Evolutionary conservation across 2,888 invertebrate genomes (phyloP).

Genomic region (Chrysodeixis includens): DNA sequence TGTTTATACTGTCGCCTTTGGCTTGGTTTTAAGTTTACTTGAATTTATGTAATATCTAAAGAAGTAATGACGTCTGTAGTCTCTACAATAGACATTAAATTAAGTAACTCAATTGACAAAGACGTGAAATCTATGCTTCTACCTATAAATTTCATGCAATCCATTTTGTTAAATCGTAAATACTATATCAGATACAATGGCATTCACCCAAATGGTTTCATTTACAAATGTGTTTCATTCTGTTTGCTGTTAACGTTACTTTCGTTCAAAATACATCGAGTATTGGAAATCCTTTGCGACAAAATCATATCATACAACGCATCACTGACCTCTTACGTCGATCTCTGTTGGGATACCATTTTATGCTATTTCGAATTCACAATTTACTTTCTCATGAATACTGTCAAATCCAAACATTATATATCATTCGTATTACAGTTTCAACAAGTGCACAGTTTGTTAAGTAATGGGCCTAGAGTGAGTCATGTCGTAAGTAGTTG

Average conservation of each 20-base stretch:
- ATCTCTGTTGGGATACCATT: not conserved
- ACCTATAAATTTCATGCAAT: constrained; percentile 3
- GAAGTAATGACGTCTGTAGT: too few species aligned
- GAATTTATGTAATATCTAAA: too few species aligned
- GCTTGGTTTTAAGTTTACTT: too few species aligned
- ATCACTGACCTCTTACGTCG: not conserved
- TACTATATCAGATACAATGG: constrained; percentile 7
- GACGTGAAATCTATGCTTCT: not conserved
- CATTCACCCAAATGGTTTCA: not conserved
- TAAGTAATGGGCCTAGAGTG: not conserved
- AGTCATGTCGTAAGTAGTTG: not conserved
- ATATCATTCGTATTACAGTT: not conserved
- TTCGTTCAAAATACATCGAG: not conserved
- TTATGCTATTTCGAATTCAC: not conserved
- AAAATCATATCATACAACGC: not conserved
- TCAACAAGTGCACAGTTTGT: constrained; percentile 6
- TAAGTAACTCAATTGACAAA: not conserved
- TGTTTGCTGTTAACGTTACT: not conserved
- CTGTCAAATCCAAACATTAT: not conserved
- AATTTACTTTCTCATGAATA: not conserved
- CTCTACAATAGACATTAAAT: not conserved
- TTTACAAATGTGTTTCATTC: not conserved
- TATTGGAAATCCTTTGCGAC: not conserved
- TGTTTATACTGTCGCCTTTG: too few species aligned
- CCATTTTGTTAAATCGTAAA: not conserved